Base-by-base conservation (phyloP, 2,113 vertebrate genomes). In the Eretmochelys imbricata region DNA sequence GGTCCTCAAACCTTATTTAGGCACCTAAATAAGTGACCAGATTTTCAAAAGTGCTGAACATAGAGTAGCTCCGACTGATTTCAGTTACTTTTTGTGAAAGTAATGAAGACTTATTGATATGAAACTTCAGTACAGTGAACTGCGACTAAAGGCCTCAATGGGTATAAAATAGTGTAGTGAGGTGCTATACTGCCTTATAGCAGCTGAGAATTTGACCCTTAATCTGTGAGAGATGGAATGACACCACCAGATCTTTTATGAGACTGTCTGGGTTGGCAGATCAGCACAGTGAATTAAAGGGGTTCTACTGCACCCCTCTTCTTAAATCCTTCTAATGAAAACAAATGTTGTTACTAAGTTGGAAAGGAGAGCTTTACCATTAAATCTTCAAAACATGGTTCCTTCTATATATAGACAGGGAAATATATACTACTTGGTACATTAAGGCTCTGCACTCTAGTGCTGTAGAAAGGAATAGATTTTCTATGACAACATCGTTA, bases 321-420 rank as follows among this genome's bases (percentile, higher is more conserved):
- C 35, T 76, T 78, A 48, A 62, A 42, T 5, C 0, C 55, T 38
- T 25, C 53, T 14, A 72, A 51, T 50, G 57, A 25, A 91, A 88
- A 85, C 84, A 5, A 49, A 81, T 59, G 86, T 94, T 94, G 48
- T 78, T 80, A 14, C 46, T 14, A 78, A 35, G 62, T 92, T 91
- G 79, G 49, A 96, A 72, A 62, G 80, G 54, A 92, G 81, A 65
- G 49, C 81, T 91, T 82, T 42, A 42, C 10, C 25, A 72, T 62
- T 76, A n/a, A 0, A 0, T 57, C 12, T 91, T 85, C 84, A 49
- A 95, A 25, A 9, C 55, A 79, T 14, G 65, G 76, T 62, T 93
- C 19, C 7, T 7, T 51, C 35, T 93, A 42, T 42, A 46, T 29
- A 82, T 10, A 49, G 16, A 62, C 87, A 75, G 4, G 24, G 17